Evolutionary conservation across 2,797 vertebrate species (phyloP).

Genomic region (Fundulus diaphanus): DNA sequence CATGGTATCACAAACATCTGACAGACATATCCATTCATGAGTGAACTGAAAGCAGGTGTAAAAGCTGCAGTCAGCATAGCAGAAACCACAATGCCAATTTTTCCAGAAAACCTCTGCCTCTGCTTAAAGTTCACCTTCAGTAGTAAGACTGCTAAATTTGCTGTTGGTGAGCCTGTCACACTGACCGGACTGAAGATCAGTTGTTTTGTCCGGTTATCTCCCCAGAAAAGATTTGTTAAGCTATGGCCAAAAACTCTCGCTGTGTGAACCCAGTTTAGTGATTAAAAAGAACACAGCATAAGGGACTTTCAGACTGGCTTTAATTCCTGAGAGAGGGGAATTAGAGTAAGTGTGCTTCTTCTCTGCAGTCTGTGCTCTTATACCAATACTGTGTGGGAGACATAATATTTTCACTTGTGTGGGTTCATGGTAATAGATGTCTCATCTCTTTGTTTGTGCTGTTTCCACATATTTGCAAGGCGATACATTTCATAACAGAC

Average conservation of each 20-base stretch:
- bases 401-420: conserved; percentile 66
- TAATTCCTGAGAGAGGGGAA: conserved; percentile 11
- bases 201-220: neutral
- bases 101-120: neutral
- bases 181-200: neutral
- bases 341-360: conserved; percentile 19
- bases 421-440: conserved; percentile 66
- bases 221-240: neutral
- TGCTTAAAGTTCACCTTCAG: neutral
- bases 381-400: conserved; percentile 61
- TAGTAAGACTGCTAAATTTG: neutral
- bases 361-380: conserved; percentile 33
- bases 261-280: neutral
- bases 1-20: neutral
- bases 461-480: conserved; percentile 71
- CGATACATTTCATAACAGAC: conserved; percentile 72
- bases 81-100: neutral
- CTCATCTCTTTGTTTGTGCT: conserved; percentile 71
- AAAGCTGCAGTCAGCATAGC: neutral
- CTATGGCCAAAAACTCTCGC: neutral
- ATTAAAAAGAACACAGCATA: conserved; percentile 10
- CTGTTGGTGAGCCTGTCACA: neutral
- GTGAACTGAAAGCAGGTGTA: too few species aligned
- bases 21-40: neutral
- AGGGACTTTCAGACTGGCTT: conserved; percentile 7